A percentile compares a stretch with the other conserved stretches of the same genome.
These are phyloP conservation scores for Sebastes trivittatus DNA, from an alignment of 2,797 vertebrate genomes.

Conservation along the genomic window DNA sequence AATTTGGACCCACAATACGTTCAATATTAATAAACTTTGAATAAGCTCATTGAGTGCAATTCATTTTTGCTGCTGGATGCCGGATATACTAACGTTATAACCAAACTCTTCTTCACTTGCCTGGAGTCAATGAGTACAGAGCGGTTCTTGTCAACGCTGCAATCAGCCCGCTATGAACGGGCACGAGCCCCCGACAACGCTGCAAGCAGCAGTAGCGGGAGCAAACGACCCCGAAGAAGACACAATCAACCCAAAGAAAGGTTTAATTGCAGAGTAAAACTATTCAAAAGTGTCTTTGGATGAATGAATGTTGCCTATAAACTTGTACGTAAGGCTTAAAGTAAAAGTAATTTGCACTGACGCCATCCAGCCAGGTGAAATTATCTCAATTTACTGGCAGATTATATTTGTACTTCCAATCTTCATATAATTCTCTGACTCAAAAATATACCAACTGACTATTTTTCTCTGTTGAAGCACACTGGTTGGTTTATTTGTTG, in stretches of 20 bases:
- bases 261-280: neutral
- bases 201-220: too few species aligned
- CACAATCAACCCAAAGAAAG: neutral
- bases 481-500: neutral
- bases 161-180: fast-evolving
- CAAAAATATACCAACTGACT: neutral
- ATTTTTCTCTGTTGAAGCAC: neutral
- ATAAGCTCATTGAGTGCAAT: too few species aligned
- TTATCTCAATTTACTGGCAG: neutral
- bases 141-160: too few species aligned
- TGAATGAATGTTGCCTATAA: neutral
- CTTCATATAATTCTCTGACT: neutral
- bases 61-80: too few species aligned
- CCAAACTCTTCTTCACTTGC: too few species aligned
- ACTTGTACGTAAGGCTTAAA: neutral
- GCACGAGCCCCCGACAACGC: too few species aligned
- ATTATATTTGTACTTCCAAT: neutral
- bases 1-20: too few species aligned
- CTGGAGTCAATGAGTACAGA: too few species aligned
- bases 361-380: neutral
- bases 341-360: neutral
- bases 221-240: neutral
- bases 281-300: neutral
- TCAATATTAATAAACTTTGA: too few species aligned
- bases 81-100: too few species aligned